Base-by-base conservation (phyloP, 2,797 vertebrate genomes). In the Triplophysa yarkandensis region DNA sequence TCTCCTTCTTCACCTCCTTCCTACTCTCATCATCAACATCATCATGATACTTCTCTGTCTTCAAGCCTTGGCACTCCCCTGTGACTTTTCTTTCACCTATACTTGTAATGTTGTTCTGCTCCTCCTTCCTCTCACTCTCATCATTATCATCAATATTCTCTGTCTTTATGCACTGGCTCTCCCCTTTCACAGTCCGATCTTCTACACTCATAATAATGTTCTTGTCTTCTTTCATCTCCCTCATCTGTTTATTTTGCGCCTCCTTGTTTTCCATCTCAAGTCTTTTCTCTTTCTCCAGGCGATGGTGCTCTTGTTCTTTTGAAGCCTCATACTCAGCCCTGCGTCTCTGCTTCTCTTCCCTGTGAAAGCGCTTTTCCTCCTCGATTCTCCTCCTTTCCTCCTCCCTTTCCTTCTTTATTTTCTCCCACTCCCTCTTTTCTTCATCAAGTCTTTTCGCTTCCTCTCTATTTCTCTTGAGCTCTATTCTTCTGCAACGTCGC, bases 321-420 rank as follows among this genome's bases (percentile, higher is more conserved):
- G 89, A 90, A 68, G 80, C 88, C 54, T 90, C 84, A 75, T 92
- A 91, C 75, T 89, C 88, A n/a, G 71, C 77, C 41, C 0, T 19
- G 19, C 87, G 87, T 43, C 34, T 85, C 77, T 85, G 16, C 30
- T 80, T 82, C 73, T 87, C 85, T 52, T 89, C 83, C 73, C 84
- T 55, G 27, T 82, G 81, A 30, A 83, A 62, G 50, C 69, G 87
- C 81, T 84, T 73, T 54, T 71, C 34, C 57, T 88, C 80, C 76
- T 86, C 81, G 76, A 66, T 78, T 54, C 30, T 43, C 28, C 19
- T 69, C 55, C 41, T 73, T 71, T 30, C 76, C 13, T 78, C 88
- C 80, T 77, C 81, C 30, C 27, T 46, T 4, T 89, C 74, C 80
- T 85, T 85, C 88, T 73, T 81, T 73, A 65, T 92, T 87, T 70